phyloP scores from a whole-genome alignment of 2,797 vertebrate species.

The Lithobates sylvaticus region DNA sequence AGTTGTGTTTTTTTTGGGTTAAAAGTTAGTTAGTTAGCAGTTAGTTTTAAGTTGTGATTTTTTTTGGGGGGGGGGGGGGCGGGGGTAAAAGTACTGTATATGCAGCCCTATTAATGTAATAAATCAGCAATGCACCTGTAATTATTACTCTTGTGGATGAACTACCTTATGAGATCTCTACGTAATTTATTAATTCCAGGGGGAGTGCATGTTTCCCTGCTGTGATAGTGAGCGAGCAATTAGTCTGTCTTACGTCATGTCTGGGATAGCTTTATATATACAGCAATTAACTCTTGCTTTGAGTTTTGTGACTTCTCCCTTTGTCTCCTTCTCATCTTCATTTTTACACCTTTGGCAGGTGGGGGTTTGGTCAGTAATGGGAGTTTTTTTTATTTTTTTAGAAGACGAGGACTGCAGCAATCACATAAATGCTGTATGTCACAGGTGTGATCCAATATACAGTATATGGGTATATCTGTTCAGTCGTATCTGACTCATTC shows the following conservation, averaged over 20 bases:
- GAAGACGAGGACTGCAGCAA: too few species aligned
- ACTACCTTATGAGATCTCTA: constrained; percentile 1
- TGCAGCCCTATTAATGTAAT: neutral
- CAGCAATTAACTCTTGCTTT: constrained; percentile 9
- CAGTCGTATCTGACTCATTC: too few species aligned
- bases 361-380: neutral
- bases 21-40: too few species aligned
- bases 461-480: too few species aligned
- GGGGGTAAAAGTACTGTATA: too few species aligned
- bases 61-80: too few species aligned
- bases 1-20: too few species aligned
- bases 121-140: constrained; percentile 7
- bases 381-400: too few species aligned
- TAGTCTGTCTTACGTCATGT: constrained; percentile 41
- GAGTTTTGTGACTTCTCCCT: neutral
- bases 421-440: too few species aligned
- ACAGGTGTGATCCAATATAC: too few species aligned
- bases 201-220: constrained; percentile 21
- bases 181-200: constrained; percentile 24
- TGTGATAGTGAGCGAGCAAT: constrained; percentile 15
- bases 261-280: constrained; percentile 14
- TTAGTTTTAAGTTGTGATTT: too few species aligned
- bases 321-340: neutral
- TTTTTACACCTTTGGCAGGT: neutral
- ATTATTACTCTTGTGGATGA: constrained; percentile 32